A percentile compares a stretch with the other conserved stretches of the same genome.
Conservation (phyloP, 2,888 invertebrate genomes). For the Apotomis capreana region DNA sequence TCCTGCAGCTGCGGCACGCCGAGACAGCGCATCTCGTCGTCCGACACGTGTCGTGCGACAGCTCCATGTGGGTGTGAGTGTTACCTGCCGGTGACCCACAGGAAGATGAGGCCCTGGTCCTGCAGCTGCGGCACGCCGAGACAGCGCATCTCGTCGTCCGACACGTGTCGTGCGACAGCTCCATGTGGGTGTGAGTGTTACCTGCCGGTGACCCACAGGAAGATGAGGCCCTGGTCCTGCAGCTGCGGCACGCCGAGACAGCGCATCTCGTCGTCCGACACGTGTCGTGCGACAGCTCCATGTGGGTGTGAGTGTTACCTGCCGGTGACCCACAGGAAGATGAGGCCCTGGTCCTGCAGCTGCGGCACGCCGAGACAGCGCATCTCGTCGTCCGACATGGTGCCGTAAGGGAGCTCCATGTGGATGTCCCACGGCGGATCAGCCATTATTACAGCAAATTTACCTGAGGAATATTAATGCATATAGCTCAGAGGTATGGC, state of each 20-base stretch:
- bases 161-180: constrained; percentile 99
- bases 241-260: constrained; percentile 96
- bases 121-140: constrained; percentile 94
- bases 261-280: constrained; percentile 99
- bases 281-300: constrained; percentile 99
- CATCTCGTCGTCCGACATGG: constrained; percentile 99
- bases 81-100: constrained; percentile 97
- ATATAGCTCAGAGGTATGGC: too few relatives aligned
- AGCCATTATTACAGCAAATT: constrained; percentile 99
- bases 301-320: constrained; percentile 86
- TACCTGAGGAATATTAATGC: constrained; percentile 82
- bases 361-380: constrained; percentile 96
- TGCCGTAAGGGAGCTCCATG: constrained; percentile 99
- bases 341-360: constrained; percentile 96
- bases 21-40: constrained; percentile 98
- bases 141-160: constrained; percentile 97
- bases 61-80: constrained; percentile 91
- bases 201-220: constrained; percentile 98
- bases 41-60: constrained; percentile 99
- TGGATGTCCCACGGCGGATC: constrained; percentile 99
- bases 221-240: constrained; percentile 98
- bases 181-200: constrained; percentile 89
- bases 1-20: constrained; percentile 95
- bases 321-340: constrained; percentile 99
- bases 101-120: constrained; percentile 97